These are phyloP conservation scores for Cyclopterus lumpus DNA, from an alignment of 2,797 vertebrate species.

Conservation along the genomic window DNA sequence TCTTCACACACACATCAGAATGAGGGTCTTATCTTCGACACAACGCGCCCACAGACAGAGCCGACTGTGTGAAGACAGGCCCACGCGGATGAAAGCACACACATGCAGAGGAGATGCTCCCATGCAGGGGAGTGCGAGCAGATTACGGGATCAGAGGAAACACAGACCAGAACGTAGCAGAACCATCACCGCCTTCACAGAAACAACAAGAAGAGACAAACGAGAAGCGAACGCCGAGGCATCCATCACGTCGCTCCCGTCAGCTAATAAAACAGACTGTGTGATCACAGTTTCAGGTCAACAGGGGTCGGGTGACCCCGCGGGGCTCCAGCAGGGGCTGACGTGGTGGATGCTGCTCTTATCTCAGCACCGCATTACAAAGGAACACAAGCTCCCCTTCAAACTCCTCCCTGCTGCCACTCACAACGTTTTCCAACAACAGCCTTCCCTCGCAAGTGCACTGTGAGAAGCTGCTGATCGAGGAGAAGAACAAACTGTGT, in stretches of 20 bases:
- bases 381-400: constrained; percentile 61
- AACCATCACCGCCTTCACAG: constrained; percentile 43
- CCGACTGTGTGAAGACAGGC: constrained; percentile 63
- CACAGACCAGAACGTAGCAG: constrained; percentile 53
- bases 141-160: constrained; percentile 68
- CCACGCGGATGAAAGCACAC: constrained; percentile 65
- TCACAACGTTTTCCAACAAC: constrained; percentile 61
- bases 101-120: constrained; percentile 49
- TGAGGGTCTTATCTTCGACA: constrained; percentile 77
- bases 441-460: constrained; percentile 46
- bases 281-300: constrained; percentile 71
- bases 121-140: constrained; percentile 55
- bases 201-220: constrained; percentile 56
- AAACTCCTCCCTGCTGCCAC: constrained; percentile 56
- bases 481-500: constrained; percentile 39
- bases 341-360: constrained; percentile 60
- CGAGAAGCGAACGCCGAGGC: constrained; percentile 34
- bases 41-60: constrained; percentile 72
- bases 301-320: constrained; percentile 47
- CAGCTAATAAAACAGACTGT: constrained; percentile 62
- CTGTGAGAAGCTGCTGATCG: constrained; percentile 60
- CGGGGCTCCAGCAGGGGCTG: constrained; percentile 55
- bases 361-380: constrained; percentile 70
- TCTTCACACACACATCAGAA: constrained; percentile 59
- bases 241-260: constrained; percentile 65